A percentile compares a stretch with the other conserved stretches of the same genome.
Evolutionary conservation across 1,140 invertebrate genomes (phyloP).

Genomic region (Lysiphlebus fabarum): DNA sequence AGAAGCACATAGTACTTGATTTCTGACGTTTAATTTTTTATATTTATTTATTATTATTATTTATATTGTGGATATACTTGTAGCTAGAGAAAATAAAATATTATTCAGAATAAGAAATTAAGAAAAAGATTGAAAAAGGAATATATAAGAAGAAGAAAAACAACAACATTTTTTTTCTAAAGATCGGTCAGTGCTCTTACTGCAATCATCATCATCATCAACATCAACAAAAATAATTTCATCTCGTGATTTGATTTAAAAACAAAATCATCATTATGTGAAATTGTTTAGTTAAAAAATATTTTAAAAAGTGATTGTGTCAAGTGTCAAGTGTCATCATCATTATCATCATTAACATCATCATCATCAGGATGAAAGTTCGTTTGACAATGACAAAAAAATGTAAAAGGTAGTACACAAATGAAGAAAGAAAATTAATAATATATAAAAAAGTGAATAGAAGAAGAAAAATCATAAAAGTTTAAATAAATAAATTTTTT

Average conservation of each 20-base stretch:
- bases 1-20: not conserved
- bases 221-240: not conserved
- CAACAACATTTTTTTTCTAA: slow-evolving; percentile 46
- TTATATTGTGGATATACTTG: too few species aligned
- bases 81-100: not conserved
- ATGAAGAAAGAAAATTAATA: not conserved
- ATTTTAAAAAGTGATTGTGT: too few species aligned
- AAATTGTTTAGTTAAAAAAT: too few species aligned
- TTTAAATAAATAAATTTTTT: not conserved
- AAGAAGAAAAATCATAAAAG: not conserved
- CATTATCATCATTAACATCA: not conserved
- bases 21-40: too few species aligned
- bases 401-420: slow-evolving; percentile 44
- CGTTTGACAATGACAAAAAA: slow-evolving; percentile 42
- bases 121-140: slow-evolving; percentile 1
- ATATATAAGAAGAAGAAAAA: slow-evolving; percentile 31
- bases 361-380: slow-evolving; percentile 26
- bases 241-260: not conserved
- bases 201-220: not conserved
- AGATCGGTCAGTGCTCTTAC: slow-evolving; percentile 52
- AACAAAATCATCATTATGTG: too few species aligned
- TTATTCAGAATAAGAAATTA: not conserved
- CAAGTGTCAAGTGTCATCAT: not conserved
- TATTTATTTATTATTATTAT: too few species aligned
- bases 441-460: not conserved